Percentiles rank a stretch among this genome's conserved stretches.
phyloP scores from a whole-genome alignment of 2,797 vertebrate species.

The Poeciliopsis gracilis region DNA sequence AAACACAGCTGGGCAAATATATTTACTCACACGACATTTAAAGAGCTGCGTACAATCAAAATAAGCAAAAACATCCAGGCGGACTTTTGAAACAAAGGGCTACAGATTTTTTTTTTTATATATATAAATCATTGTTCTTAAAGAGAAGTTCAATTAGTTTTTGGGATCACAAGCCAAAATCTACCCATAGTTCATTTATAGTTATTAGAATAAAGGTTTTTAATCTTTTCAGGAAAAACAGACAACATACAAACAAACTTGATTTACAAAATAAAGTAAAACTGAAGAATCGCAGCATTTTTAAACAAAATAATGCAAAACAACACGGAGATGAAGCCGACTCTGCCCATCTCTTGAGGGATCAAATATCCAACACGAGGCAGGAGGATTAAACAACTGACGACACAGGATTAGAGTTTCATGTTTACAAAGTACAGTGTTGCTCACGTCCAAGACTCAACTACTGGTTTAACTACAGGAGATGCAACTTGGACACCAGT shows the following conservation, averaged over 20 bases:
- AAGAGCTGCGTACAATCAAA: no score
- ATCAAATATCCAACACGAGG: conserved; percentile 35
- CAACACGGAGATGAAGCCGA: conserved; percentile 8
- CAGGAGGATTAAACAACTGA: conserved; percentile 30
- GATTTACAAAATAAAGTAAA: neutral
- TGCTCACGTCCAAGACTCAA: conserved; percentile 38
- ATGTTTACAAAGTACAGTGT: conserved; percentile 43
- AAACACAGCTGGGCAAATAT: neutral
- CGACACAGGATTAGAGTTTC: conserved; percentile 51
- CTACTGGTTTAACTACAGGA: conserved; percentile 36
- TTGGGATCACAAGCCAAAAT: neutral
- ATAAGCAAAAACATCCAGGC: no score
- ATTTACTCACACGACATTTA: no score
- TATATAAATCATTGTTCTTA: neutral
- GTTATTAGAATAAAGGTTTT: neutral
- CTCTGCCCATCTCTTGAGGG: conserved; percentile 23
- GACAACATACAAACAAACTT: neutral
- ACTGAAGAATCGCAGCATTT: neutral
- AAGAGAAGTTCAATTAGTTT: neutral
- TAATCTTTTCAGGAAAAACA: neutral
- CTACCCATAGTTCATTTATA: neutral
- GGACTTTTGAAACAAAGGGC: no score
- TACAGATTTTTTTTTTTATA: neutral
- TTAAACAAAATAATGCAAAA: neutral
- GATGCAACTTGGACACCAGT: conserved; percentile 4